Base-by-base conservation (phyloP, 1,140 invertebrate species). In the Drosophila melanica region DNA sequence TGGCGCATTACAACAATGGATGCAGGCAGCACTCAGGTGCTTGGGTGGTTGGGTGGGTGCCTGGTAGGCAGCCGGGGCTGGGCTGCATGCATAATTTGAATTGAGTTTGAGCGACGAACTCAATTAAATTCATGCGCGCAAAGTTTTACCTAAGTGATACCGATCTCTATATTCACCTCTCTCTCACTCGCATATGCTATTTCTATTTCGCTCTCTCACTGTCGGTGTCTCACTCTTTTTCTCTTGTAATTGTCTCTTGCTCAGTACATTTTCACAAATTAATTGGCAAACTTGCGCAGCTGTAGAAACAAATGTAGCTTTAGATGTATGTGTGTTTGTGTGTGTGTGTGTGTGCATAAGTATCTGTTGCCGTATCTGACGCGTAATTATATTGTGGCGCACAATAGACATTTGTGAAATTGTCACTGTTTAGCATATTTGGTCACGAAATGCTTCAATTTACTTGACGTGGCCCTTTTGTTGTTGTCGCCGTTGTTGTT, bases 371-470 rank as follows among this genome's bases (percentile, higher is more conserved):
- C 23, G 70, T 68, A 64, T 66, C 60, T 75, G 72, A 75, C 68
- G 65, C 66, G 60, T 87, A 86, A 82, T 89, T 86, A 79, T 81
- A 86, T 69, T 84, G 53, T 63, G 54, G 76, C 70, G 45, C 67
- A 78, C 82, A 86, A 86, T 86, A 81, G 84, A 75, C 73, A 89
- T 87, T 87, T 89, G 84, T 87, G 84, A 89, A 87, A 87, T 89
- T 87, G 84, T 87, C 84, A 87, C 84, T 87, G 66, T 84, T 87
- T 87, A 87, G 84, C 84, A 87, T 87, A 87, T 87, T 87, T 89
- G 84, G 84, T 87, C 84, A 87, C 84, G 84, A 87, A 79, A 87
- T 44, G 82, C 60, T 86, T 82, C 53, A 60, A 71, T 75, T 70
- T 62, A 79, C 69, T 76, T 79, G 60, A 75, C 65, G 70, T 77